Evolutionary conservation across 2,113 vertebrate genomes (phyloP).

Genomic region (Siniperca chuatsi): DNA sequence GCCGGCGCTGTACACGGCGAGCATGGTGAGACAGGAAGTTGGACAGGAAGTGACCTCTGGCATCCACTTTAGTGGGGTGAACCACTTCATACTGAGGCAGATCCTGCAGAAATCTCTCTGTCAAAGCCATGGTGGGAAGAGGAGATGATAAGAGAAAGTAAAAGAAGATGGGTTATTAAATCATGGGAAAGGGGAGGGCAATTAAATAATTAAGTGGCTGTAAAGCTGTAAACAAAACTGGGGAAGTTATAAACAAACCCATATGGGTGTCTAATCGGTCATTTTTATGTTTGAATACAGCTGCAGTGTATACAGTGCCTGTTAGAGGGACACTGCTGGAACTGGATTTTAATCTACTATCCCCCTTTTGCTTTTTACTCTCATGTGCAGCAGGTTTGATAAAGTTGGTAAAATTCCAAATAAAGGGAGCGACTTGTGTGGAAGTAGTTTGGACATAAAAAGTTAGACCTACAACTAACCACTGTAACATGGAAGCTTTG

Average conservation of each 20-base stretch:
- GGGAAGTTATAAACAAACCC: conserved; percentile 47
- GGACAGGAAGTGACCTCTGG: conserved; percentile 91
- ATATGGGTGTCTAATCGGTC: conserved; percentile 9
- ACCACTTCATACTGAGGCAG: conserved; percentile 87
- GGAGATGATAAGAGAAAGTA: conserved; percentile 7
- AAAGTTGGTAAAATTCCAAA: not conserved
- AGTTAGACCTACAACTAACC: not conserved
- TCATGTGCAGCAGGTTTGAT: conserved; percentile 7
- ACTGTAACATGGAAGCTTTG: not conserved
- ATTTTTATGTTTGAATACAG: conserved; percentile 15
- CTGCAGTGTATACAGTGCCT: not conserved
- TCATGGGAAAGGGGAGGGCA: conserved; percentile 30
- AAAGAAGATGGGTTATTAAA: conserved; percentile 35
- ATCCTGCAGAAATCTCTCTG: conserved; percentile 68
- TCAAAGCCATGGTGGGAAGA: conserved; percentile 44
- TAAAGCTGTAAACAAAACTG: conserved; percentile 42
- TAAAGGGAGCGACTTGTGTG: not conserved
- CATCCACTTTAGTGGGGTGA: conserved; percentile 90
- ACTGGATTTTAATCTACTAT: not conserved
- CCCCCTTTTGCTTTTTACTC: not conserved
- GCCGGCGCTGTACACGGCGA: conserved; percentile 85
- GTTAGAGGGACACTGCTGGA: not conserved
- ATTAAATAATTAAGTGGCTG: conserved; percentile 35
- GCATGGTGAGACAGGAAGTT: conserved; percentile 88
- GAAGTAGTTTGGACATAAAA: not conserved